A percentile compares a stretch with the other conserved stretches of the same genome.
These are phyloP conservation scores for Caenorhabditis afra DNA, from an alignment of 2,888 invertebrate species.

Conservation along the genomic window DNA sequence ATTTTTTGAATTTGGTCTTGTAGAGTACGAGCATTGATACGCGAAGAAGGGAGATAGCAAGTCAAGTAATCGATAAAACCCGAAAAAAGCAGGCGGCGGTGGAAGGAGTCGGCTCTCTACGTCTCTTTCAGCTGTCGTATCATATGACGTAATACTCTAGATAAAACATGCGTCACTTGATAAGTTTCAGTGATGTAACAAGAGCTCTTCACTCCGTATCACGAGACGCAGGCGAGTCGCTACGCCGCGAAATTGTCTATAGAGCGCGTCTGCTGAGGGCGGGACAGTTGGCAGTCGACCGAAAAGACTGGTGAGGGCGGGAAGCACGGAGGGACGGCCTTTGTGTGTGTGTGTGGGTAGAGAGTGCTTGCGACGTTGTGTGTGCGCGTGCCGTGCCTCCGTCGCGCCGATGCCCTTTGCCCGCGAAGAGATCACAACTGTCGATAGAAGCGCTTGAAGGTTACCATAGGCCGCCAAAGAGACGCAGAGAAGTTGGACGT, in stretches of 20 bases:
- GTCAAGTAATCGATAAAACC: slow-evolving; percentile 21
- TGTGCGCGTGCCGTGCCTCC: slow-evolving; percentile 16
- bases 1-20: not conserved
- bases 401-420: slow-evolving; percentile 43
- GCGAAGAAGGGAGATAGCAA: not conserved
- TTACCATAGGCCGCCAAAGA: not conserved
- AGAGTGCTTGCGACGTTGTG: too few species aligned
- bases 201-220: slow-evolving; percentile 38
- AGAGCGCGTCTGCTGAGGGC: slow-evolving; percentile 16
- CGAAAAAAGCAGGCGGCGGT: slow-evolving; percentile 5
- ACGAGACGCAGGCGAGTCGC: slow-evolving; percentile 19
- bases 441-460: slow-evolving; percentile 35
- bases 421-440: slow-evolving; percentile 41
- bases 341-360: slow-evolving; percentile 12
- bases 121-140: not conserved
- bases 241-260: slow-evolving; percentile 28
- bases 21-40: too few species aligned
- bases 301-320: not conserved
- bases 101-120: not conserved
- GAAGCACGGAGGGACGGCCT: not conserved
- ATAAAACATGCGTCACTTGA: slow-evolving; percentile 43
- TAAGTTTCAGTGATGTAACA: slow-evolving; percentile 44
- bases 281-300: slow-evolving; percentile 30
- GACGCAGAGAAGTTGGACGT: slow-evolving; percentile 16
- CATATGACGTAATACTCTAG: slow-evolving; percentile 20